Evolutionary conservation across 2,888 invertebrate species (phyloP).

Genomic region (Lasiommata megera): DNA sequence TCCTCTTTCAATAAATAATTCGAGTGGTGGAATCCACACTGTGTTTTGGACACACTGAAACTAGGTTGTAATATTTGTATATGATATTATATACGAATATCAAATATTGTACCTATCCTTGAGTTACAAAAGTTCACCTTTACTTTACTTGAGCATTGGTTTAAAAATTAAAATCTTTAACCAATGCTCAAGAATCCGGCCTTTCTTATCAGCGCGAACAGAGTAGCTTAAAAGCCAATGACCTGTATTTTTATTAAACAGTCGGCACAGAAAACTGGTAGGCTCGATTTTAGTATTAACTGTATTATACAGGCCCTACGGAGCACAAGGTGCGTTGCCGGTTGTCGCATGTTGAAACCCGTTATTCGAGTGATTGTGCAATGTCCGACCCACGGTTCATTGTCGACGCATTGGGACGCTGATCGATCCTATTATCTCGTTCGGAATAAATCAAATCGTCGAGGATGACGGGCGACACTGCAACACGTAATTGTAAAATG

Average conservation of each 20-base stretch:
- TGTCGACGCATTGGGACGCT: conserved; percentile 59
- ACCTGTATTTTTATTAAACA: conserved; percentile 3
- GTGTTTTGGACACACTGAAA: too few relatives aligned
- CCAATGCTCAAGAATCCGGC: too few relatives aligned
- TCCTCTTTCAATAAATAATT: too few relatives aligned
- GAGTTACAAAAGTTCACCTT: too few relatives aligned
- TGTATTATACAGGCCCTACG: conserved; percentile 19
- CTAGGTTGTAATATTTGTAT: too few relatives aligned
- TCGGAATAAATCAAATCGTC: conserved; percentile 35
- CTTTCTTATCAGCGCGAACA: neutral
- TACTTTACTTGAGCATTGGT: too few relatives aligned
- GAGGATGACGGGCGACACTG: conserved; percentile 26
- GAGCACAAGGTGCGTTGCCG: conserved; percentile 26
- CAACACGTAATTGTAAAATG: conserved; percentile 24
- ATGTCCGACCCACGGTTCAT: conserved; percentile 64
- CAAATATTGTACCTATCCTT: too few relatives aligned
- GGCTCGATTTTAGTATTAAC: conserved; percentile 22
- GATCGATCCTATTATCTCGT: conserved; percentile 58
- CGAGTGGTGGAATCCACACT: too few relatives aligned
- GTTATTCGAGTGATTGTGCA: conserved; percentile 59
- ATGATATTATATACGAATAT: too few relatives aligned
- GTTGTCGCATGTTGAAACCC: conserved; percentile 53
- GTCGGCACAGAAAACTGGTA: conserved; percentile 1
- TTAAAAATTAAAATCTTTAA: neutral
- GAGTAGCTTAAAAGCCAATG: conserved; percentile 5